phyloP scores from a whole-genome alignment of 2,888 invertebrate species.

The Anoncus sp. region DNA sequence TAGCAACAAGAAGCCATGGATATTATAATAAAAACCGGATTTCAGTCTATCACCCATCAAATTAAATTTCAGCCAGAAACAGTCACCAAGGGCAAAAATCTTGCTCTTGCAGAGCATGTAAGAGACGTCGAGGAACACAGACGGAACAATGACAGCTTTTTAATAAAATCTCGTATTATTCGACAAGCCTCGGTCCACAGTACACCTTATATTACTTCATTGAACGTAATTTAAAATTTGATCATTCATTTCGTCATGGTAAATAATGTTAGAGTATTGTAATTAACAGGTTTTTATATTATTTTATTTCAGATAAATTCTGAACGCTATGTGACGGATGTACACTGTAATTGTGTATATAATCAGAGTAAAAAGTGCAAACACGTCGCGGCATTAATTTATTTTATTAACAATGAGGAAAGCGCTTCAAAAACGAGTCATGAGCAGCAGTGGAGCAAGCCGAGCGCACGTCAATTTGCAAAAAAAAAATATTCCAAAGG shows the following conservation, averaged over 20 bases:
- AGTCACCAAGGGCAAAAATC: slow-evolving; percentile 50
- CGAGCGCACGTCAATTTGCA: slow-evolving; percentile 53
- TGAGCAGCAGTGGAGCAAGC: slow-evolving; percentile 25
- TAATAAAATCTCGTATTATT: slow-evolving; percentile 53
- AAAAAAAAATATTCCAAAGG: slow-evolving; percentile 65
- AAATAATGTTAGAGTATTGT: no score
- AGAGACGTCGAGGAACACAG: slow-evolving; percentile 53
- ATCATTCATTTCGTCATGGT: no score
- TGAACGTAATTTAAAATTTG: slow-evolving; percentile 38
- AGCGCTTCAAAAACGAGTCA: slow-evolving; percentile 62
- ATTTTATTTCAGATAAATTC: slow-evolving; percentile 30
- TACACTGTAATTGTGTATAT: no score
- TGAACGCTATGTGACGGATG: slow-evolving; percentile 7
- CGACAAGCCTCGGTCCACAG: slow-evolving; percentile 53
- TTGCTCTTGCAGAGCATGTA: slow-evolving; percentile 59
- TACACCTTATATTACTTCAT: slow-evolving; percentile 48
- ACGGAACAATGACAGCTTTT: slow-evolving; percentile 37
- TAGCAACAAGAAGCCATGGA: no score
- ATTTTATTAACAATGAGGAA: slow-evolving; percentile 62
- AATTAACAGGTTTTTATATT: no score
- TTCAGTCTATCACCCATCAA: no score
- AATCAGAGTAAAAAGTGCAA: no score
- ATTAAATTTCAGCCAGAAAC: slow-evolving; percentile 61
- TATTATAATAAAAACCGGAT: no score
- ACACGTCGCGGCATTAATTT: slow-evolving; percentile 38